Conservation (phyloP, 2,888 invertebrate genomes). For the Gari tellinella region DNA sequence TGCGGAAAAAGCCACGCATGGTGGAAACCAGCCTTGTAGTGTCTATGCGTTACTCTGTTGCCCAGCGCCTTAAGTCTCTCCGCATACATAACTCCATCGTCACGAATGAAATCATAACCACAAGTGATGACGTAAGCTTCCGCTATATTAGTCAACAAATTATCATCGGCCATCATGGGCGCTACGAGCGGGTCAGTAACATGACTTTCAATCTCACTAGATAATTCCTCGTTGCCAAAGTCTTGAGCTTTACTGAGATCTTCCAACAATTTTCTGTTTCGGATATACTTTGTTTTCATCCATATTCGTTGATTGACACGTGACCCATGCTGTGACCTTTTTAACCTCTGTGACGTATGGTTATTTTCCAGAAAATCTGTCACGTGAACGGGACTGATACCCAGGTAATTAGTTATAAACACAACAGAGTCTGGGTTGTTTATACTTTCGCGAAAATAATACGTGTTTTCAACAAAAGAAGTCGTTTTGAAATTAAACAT, state of each 20-base stretch:
- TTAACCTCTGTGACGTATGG: slow-evolving; percentile 61
- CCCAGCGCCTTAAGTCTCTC: slow-evolving; percentile 72
- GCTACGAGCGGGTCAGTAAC: slow-evolving; percentile 71
- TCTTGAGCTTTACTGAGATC: slow-evolving; percentile 5
- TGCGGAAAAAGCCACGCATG: slow-evolving; percentile 67
- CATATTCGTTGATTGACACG: slow-evolving; percentile 56
- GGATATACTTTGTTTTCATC: slow-evolving; percentile 56
- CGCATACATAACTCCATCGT: slow-evolving; percentile 82
- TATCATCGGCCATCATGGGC: slow-evolving; percentile 80
- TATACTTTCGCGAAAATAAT: slow-evolving; percentile 63
- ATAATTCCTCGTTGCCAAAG: slow-evolving; percentile 47
- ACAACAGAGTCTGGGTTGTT: slow-evolving; percentile 54
- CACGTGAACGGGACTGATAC: slow-evolving; percentile 45
- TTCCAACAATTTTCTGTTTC: slow-evolving; percentile 44
- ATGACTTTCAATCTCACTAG: slow-evolving; percentile 45
- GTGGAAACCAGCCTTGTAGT: slow-evolving; percentile 72
- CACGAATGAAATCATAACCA: slow-evolving; percentile 82
- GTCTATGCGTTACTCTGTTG: slow-evolving; percentile 68
- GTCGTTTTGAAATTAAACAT: slow-evolving; percentile 65
- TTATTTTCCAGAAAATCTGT: slow-evolving; percentile 60
- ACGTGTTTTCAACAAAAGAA: slow-evolving; percentile 61
- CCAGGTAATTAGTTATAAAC: slow-evolving; percentile 64
- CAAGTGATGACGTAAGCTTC: slow-evolving; percentile 80
- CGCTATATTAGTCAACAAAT: slow-evolving; percentile 71
- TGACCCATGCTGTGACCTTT: slow-evolving; percentile 52